phyloP scores from a whole-genome alignment of 2,797 vertebrate species.

The Martes flavigula region DNA sequence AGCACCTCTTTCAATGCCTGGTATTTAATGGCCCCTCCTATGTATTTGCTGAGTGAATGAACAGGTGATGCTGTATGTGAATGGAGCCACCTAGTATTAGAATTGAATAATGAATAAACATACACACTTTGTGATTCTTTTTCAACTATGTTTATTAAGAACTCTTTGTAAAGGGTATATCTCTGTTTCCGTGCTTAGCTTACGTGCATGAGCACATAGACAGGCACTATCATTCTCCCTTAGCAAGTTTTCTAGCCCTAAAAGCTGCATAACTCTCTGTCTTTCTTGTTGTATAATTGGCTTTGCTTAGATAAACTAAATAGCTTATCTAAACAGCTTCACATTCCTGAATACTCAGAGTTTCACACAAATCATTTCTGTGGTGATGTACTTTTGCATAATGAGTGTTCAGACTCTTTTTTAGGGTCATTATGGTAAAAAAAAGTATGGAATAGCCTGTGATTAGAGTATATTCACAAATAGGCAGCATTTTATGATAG shows the following conservation, averaged over 20 bases:
- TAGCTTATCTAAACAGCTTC: background rate
- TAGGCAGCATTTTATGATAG: background rate
- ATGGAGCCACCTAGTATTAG: too few species aligned
- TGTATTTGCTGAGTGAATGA: background rate
- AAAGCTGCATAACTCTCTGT: background rate
- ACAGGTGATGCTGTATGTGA: background rate
- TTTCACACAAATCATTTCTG: background rate
- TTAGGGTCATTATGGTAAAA: background rate
- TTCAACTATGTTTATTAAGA: background rate
- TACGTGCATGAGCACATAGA: background rate
- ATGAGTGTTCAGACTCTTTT: background rate
- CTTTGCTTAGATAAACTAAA: background rate
- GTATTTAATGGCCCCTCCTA: too few species aligned
- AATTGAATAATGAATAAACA: background rate
- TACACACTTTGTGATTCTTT: background rate
- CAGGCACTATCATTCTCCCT: background rate
- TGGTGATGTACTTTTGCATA: background rate
- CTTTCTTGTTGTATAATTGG: background rate
- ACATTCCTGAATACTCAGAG: background rate
- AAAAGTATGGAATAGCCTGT: background rate
- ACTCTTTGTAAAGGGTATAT: background rate
- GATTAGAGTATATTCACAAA: background rate
- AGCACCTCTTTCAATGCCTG: background rate
- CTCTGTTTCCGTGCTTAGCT: background rate
- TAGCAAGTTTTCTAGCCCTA: background rate